Percentiles rank a stretch among this genome's conserved stretches.
Evolutionary conservation across 2,888 invertebrate species (phyloP).

Genomic region (Liposcelis brunnea): DNA sequence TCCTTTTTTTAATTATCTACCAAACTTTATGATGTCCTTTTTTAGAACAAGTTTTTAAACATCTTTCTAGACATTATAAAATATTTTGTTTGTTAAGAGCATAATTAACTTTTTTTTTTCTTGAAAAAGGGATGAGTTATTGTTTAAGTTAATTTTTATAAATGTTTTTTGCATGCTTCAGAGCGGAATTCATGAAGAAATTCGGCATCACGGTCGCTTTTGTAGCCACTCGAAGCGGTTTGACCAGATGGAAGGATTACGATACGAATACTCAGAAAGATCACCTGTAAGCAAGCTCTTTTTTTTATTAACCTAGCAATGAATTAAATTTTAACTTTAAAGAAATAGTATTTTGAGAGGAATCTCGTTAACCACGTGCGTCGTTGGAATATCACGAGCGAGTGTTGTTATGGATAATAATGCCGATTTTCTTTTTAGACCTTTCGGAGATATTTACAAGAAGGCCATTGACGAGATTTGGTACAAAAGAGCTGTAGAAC

Average conservation of each 20-base stretch:
- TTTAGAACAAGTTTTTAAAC: too few relatives aligned
- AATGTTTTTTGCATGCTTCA: constrained; percentile 28
- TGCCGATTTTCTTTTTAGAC: constrained; percentile 32
- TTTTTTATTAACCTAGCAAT: not conserved
- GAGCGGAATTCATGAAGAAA: constrained; percentile 65
- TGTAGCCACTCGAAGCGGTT: constrained; percentile 76
- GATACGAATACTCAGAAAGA: constrained; percentile 29
- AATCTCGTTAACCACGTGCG: too few relatives aligned
- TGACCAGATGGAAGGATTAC: constrained; percentile 72
- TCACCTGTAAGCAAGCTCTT: constrained; percentile 13
- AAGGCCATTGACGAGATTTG: constrained; percentile 74
- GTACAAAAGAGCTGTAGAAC: constrained; percentile 78
- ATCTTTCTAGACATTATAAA: too few relatives aligned
- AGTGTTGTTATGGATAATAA: too few relatives aligned
- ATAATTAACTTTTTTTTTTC: too few relatives aligned
- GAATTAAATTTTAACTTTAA: not conserved
- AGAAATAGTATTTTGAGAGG: too few relatives aligned
- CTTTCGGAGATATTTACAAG: constrained; percentile 56
- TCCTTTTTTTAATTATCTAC: too few relatives aligned
- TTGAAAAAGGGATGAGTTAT: too few relatives aligned
- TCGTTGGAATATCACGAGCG: too few relatives aligned
- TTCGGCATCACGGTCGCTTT: constrained; percentile 75
- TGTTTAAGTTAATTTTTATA: too few relatives aligned
- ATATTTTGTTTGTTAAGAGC: too few relatives aligned
- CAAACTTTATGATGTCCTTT: too few relatives aligned